Conservation (phyloP, 2,113 vertebrate genomes). For the Notarius lentiginosus region DNA sequence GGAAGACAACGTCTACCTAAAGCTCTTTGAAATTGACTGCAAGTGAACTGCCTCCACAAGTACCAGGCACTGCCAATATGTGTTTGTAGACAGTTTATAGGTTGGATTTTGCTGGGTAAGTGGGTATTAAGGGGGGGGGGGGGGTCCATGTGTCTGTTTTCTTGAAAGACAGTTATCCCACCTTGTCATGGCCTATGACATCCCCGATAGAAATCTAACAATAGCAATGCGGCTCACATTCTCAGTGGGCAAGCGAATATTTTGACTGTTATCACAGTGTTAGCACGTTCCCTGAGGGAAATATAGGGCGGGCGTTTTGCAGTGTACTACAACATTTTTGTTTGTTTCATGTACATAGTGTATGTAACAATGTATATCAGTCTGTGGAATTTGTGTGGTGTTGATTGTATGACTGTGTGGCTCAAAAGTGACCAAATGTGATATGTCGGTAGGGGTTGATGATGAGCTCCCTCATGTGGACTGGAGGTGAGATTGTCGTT, state of each 20-base stretch:
- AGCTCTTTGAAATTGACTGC: conserved; percentile 16
- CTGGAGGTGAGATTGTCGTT: conserved; percentile 20
- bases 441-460: conserved; percentile 10
- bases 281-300: conserved; percentile 51
- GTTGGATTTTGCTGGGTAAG: conserved; percentile 10
- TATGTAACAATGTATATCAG: conserved; percentile 46
- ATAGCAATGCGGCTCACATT: conserved; percentile 42
- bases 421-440: conserved; percentile 48
- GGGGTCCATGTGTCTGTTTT: conserved; percentile 7
- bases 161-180: conserved; percentile 17
- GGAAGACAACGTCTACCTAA: conserved; percentile 10
- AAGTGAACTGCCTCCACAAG: conserved; percentile 16
- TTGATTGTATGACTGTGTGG: conserved; percentile 41
- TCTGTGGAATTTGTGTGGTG: conserved; percentile 43
- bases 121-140: neutral
- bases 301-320: conserved; percentile 41
- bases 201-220: conserved; percentile 10
- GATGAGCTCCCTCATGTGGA: conserved; percentile 34
- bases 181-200: conserved; percentile 13
- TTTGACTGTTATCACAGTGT: conserved; percentile 56
- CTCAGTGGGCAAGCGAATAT: conserved; percentile 46
- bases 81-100: conserved; percentile 35
- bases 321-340: conserved; percentile 51
- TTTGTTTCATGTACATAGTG: conserved; percentile 53
- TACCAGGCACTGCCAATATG: conserved; percentile 41